Base-by-base conservation (phyloP, 2,888 invertebrate genomes). In the Tinea semifulvella region DNA sequence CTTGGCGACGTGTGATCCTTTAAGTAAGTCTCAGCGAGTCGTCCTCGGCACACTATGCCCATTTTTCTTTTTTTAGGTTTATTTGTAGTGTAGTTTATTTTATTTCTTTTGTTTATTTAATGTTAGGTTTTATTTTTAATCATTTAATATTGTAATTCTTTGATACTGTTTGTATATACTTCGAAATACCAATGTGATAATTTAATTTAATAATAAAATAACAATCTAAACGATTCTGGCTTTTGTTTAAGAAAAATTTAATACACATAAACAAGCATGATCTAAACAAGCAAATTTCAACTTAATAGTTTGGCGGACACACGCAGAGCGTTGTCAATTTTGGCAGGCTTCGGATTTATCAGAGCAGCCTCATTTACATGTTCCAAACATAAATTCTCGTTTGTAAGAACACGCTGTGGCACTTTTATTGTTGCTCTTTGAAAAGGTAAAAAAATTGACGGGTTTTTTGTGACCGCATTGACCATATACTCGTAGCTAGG, bases 311-410 rank as follows among this genome's bases (percentile, higher is more conserved):
- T 40, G 39, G 31, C 38, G 45, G 50, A 39, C 46, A 42, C 43
- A 45, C 40, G 36, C 44, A 38, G 44, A 44, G 44, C 14, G 31
- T 35, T 25, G 48, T 51, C 49, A 48, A 49, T 50, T 50, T 48
- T 49, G 46, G 46, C 47, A 59, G 63, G 63, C 57, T 7, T 8
- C 67, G 43, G 46, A 45, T 48, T 48, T 51, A 48, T 48, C 47
- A 44, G 61, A 65, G 64, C 60, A 58, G 56, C 62, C 60, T 68
- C 65, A 80, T 80, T 80, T 76, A 64, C 80, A 80, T 79, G 72
- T 60, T 62, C 58, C 55, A 65, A 64, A 67, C 75, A 75, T 80
- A 77, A 79, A 79, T 80, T 74, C 77, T 77, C 74, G 77, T 79
- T 79, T 77, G 77, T 74, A 79, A 72, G 76, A 73, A 74, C 73